These are phyloP conservation scores for Alloplasta piceator DNA, from an alignment of 2,888 invertebrate species.

Conservation along the genomic window DNA sequence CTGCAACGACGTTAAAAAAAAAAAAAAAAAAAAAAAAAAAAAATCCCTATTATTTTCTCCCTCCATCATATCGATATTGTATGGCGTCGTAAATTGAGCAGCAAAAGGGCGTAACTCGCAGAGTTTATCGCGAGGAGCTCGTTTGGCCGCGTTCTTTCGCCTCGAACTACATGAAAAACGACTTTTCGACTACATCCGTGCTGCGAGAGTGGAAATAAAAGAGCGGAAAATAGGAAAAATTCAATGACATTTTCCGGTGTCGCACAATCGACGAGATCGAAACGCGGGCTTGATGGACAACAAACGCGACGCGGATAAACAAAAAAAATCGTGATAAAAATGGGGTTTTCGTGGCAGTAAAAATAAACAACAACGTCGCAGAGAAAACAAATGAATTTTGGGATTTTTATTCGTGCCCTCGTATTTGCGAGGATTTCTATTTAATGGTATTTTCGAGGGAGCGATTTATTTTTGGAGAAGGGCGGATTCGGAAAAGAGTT, in stretches of 20 bases:
- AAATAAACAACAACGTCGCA: no score
- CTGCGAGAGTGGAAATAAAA: constrained; percentile 37
- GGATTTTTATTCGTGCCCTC: no score
- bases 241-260: constrained; percentile 49
- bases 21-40: constrained; percentile 8
- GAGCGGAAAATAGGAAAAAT: constrained; percentile 51
- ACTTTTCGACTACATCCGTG: not conserved
- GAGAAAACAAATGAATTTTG: no score
- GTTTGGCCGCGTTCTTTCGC: no score
- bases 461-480: no score
- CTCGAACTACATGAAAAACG: no score
- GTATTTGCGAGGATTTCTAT: no score
- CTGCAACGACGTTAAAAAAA: constrained; percentile 29
- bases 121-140: no score
- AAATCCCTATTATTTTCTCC: constrained; percentile 24
- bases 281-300: not conserved
- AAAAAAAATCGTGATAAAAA: constrained; percentile 28
- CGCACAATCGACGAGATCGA: constrained; percentile 19
- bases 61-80: constrained; percentile 24
- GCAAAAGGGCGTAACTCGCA: no score
- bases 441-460: no score
- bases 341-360: not conserved
- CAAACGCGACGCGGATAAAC: constrained; percentile 20
- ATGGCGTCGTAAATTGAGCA: not conserved
- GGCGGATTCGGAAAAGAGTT: no score